Conservation (phyloP, 2,888 invertebrate genomes). For the Mayetiola destructor region DNA sequence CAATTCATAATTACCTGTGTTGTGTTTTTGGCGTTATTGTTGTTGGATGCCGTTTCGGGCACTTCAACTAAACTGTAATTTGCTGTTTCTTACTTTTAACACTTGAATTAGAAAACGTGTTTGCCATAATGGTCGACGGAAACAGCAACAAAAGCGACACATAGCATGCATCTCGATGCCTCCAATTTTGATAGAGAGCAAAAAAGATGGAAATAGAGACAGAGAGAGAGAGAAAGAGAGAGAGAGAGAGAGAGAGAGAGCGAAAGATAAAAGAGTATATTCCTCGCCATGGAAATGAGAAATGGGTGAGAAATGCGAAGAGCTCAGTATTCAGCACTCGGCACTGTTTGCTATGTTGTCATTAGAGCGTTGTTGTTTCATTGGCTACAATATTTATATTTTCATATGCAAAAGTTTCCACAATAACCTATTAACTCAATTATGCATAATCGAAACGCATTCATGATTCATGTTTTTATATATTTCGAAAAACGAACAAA, state of each 20-base stretch:
- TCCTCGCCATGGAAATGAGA: no score
- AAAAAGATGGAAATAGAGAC: not conserved
- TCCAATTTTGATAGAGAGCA: not conserved
- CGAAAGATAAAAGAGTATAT: no score
- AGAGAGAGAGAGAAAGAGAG: not conserved
- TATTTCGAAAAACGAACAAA: not conserved
- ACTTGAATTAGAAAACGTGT: conserved; percentile 10
- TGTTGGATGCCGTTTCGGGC: not conserved
- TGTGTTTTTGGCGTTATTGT: not conserved
- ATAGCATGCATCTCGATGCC: not conserved
- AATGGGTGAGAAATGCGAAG: no score
- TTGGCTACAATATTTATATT: not conserved
- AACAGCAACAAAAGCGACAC: not conserved
- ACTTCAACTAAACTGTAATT: no score
- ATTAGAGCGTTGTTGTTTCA: no score
- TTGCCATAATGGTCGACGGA: not conserved
- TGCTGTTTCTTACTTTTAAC: no score
- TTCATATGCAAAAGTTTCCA: conserved; percentile 9
- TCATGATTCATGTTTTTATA: not conserved
- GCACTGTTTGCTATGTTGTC: no score
- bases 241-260: not conserved
- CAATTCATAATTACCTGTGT: not conserved
- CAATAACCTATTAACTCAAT: conserved; percentile 11
- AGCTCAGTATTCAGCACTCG: no score
- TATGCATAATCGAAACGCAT: conserved; percentile 8